Base-by-base conservation (phyloP, 53 echinoderm and acorn worm species). In the Apostichopus leukothele region DNA sequence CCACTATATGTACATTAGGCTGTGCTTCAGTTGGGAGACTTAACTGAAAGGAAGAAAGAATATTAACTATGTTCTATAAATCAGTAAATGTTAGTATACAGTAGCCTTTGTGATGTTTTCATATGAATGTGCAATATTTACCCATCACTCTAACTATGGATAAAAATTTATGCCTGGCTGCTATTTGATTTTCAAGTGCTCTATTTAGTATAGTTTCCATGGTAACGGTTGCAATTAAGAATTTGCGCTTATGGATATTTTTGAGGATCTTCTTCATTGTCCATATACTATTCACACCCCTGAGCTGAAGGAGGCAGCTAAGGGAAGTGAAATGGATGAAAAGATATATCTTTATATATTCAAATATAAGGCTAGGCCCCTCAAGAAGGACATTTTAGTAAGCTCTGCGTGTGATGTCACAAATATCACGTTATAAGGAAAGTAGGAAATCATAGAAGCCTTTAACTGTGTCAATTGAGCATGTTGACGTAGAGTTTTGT, bases 161-260 rank as follows among this genome's bases (percentile, higher is more conserved):
- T 71, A 6, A 16, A 6, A 71, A 71, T 6, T 71, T 71, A 71
- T 71, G 63, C 63, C 63, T 63, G 63, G 16, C 63, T 63, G 63
- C 63, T 11, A 11, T 71, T 71, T 19, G 13, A 6, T 71, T 16
- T 71, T 71, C 6, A 23, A 81, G 81, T 81, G 81, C 54, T 81
- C 55, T 81, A 81, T 81, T 59, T 81, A 81, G 60, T 59, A 11
- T 23, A 59, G 81, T 81, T 81, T 50, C 59, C 81, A 81, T 81
- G 81, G 81, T 22, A 81, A 81, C 12, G 9, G 20, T 81, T 81
- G 81, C 81, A 59, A 81, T 81, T 81, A 81, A 59, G 81, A 8
- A 21, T 25, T 81, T 81, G 59, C 54, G 55, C 55, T 81, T 79
- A 52, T 79, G 79, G 79, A 14, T 81, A 54, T 81, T 53, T 77